Evolutionary conservation across 2,797 vertebrate genomes (phyloP).

Genomic region (Vipera ursinii): DNA sequence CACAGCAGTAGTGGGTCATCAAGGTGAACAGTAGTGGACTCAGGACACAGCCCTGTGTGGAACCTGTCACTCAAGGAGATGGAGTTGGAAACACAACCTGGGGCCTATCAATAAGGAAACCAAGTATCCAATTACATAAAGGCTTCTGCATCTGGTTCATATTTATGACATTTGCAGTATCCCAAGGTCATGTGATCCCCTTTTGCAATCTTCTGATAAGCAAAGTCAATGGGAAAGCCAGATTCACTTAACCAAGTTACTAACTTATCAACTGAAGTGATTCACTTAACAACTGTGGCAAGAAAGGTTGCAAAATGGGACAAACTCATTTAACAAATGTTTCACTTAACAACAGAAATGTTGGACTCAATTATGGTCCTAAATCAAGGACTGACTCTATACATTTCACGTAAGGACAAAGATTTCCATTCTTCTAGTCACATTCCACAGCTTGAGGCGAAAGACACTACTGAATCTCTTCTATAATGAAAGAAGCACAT

Average conservation of each 20-base stretch:
- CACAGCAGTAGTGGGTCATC: no score
- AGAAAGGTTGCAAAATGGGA: background rate
- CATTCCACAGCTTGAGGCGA: background rate
- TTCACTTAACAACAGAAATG: background rate
- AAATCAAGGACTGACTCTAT: background rate
- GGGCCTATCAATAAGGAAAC: no score
- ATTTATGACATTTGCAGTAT: background rate
- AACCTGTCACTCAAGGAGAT: no score
- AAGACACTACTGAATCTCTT: background rate
- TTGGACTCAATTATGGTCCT: background rate
- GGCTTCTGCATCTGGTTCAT: background rate
- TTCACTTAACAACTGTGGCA: background rate
- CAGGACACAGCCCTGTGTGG: no score
- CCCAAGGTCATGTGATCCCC: background rate
- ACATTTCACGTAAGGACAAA: background rate
- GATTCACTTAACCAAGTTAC: background rate
- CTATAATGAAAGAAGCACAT: background rate
- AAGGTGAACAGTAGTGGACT: no score
- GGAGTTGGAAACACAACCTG: no score
- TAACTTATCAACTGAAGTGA: background rate
- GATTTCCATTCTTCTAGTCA: background rate
- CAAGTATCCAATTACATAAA: no score
- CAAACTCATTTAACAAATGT: background rate
- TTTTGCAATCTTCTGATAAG: background rate
- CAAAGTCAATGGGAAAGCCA: background rate